Base-by-base conservation (phyloP, 2,113 vertebrate species). In the Atlantisia rogersi region DNA sequence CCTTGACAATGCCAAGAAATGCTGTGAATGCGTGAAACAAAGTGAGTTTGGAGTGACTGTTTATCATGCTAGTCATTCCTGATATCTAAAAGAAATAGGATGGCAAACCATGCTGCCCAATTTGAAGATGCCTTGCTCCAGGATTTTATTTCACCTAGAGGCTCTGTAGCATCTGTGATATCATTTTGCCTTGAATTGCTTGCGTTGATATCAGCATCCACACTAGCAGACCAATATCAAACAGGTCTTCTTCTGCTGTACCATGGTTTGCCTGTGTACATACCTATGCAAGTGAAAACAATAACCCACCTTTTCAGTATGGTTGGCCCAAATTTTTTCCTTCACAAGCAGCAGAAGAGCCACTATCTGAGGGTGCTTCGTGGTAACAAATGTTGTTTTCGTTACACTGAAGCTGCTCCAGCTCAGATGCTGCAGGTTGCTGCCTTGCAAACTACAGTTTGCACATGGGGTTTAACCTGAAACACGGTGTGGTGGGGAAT, bases 161-260 rank as follows among this genome's bases (percentile, higher is more conserved):
- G 18, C 17, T 46, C 2, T 13, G 25, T 67, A 91, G 20, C 19
- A 82, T 13, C 70, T 3, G 9, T 78, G 60, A 60, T 53, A 32
- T 39, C 31, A 25, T 73, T 95, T 86, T 86, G 50, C 18, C 53
- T 77, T 55, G 62, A 64, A 21, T 56, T 42, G 12, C 68, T 89
- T 6, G 2, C 0, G 0, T 42, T 62, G 40, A 11, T 58, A 19
- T 19, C 64, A 40, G 31, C 60, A 55, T 37, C 52, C 0, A 1
- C 0, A 2, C 35, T 55, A 60, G 15, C 12, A 48, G 55, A 60
- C 10, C 50, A 58, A 71, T 37, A 25, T 6, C 37, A 22, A 77
- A 63, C 21, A 28, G 5, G 32, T 37, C 56, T 26, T 32, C 24
- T 83, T 12, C n/a, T 58, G 20, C 42, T 2, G 29, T 15, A 9